Percentiles rank a stretch among this genome's conserved stretches.
These are phyloP conservation scores for Notolabrus celidotus DNA, from an alignment of 2,797 vertebrate genomes.

Conservation along the genomic window DNA sequence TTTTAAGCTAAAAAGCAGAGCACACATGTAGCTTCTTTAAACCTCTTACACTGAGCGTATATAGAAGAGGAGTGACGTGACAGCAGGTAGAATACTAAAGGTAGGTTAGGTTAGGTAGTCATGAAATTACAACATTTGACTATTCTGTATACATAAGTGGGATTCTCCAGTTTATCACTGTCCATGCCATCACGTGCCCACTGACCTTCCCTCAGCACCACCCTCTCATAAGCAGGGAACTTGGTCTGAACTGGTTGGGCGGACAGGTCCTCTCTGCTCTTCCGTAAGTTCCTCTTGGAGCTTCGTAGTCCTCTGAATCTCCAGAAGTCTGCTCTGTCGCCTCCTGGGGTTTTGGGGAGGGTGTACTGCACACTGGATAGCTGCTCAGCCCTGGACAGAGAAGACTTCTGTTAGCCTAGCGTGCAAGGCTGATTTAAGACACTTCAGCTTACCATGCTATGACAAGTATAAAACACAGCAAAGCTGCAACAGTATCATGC, in stretches of 20 bases:
- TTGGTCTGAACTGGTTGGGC: constrained; percentile 98
- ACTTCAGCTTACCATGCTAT: neutral
- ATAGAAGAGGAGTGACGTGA: neutral
- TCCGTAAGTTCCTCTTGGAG: constrained; percentile 97
- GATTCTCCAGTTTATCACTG: constrained; percentile 1
- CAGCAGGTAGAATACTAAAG: neutral
- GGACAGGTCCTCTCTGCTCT: constrained; percentile 97
- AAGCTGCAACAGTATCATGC: neutral
- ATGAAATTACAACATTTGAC: too few species aligned
- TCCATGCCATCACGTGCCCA: neutral
- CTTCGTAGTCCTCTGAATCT: constrained; percentile 95
- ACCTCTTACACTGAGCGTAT: neutral
- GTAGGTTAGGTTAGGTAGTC: too few species aligned
- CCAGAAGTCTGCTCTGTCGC: constrained; percentile 98
- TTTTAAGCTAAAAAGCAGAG: neutral
- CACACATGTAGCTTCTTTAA: neutral
- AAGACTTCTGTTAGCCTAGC: constrained; percentile 1
- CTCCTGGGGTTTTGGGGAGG: constrained; percentile 96
- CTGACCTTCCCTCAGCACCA: constrained; percentile 97
- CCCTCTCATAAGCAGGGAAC: constrained; percentile 98
- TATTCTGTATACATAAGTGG: too few species aligned
- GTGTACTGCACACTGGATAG: constrained; percentile 98
- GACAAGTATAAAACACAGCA: neutral
- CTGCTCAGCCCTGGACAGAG: constrained; percentile 91
- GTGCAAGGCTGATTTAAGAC: too few species aligned